phyloP scores from a whole-genome alignment of 2,888 invertebrate species.

The Amorpha juglandis region DNA sequence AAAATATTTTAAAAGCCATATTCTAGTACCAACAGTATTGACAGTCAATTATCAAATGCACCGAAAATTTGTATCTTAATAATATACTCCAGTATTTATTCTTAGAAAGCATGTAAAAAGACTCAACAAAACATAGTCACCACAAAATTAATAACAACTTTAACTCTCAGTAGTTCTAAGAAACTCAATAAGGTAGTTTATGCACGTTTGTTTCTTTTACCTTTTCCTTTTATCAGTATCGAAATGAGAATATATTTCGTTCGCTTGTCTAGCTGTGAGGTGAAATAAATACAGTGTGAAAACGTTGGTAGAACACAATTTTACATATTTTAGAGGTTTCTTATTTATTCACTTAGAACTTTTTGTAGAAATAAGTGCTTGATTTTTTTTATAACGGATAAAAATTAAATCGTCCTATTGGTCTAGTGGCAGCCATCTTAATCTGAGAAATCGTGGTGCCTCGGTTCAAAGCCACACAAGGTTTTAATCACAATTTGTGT shows the following conservation, averaged over 20 bases:
- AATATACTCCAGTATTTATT: not conserved
- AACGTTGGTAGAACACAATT: constrained; percentile 39
- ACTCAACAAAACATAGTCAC: constrained; percentile 44
- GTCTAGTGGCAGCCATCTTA: too few species aligned
- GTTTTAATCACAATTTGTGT: too few species aligned
- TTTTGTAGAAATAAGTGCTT: not conserved
- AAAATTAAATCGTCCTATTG: too few species aligned
- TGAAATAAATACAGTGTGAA: constrained; percentile 53
- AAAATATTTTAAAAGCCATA: too few species aligned
- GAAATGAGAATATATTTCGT: constrained; percentile 39
- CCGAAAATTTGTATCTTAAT: too few species aligned
- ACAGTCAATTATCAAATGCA: too few species aligned
- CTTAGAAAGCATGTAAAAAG: not conserved
- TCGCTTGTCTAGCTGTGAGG: constrained; percentile 48
- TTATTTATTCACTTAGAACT: constrained; percentile 24
- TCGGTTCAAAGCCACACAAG: too few species aligned
- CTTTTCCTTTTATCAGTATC: constrained; percentile 46
- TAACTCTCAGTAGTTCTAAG: constrained; percentile 66
- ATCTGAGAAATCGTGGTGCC: too few species aligned
- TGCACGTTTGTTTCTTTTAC: constrained; percentile 38
- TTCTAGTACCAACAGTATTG: too few species aligned
- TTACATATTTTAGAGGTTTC: constrained; percentile 36
- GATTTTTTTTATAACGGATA: not conserved
- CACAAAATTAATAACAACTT: constrained; percentile 51
- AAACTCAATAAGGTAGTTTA: constrained; percentile 57